A percentile compares a stretch with the other conserved stretches of the same genome.
Conservation (phyloP, 1,140 invertebrate genomes). For the Epicauta chinensis region DNA sequence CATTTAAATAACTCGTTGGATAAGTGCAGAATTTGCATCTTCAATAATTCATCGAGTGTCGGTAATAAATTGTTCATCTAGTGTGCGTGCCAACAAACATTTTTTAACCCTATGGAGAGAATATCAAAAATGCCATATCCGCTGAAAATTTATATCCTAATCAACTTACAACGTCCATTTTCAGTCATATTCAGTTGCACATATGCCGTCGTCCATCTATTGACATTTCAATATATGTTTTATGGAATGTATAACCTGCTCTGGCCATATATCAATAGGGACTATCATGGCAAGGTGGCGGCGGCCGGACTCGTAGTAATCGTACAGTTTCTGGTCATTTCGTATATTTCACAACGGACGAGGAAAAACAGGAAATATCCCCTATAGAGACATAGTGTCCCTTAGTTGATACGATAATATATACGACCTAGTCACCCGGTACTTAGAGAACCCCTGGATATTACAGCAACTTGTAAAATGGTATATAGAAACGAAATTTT, state of each 20-base stretch:
- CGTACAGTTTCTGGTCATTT: conserved; percentile 27
- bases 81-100: too few species aligned
- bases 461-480: background rate
- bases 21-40: too few species aligned
- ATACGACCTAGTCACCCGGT: conserved; percentile 24
- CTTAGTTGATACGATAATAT: conserved; percentile 26
- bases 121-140: conserved; percentile 1
- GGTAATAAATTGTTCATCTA: too few species aligned
- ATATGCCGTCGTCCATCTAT: conserved; percentile 25
- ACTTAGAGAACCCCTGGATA: too few species aligned
- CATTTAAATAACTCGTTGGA: too few species aligned
- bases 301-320: conserved; percentile 4
- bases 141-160: conserved; percentile 19
- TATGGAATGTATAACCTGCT: conserved; percentile 37
- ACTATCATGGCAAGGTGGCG: conserved; percentile 38
- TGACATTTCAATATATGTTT: conserved; percentile 36
- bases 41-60: too few species aligned
- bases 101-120: too few species aligned
- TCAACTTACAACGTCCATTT: conserved; percentile 16
- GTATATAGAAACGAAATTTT: too few species aligned
- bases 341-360: conserved; percentile 8
- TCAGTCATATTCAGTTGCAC: conserved; percentile 32
- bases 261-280: conserved; percentile 36
- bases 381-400: conserved; percentile 18
- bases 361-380: conserved; percentile 16